phyloP scores from a whole-genome alignment of 2,888 invertebrate species.

The Saturnia pavonia region DNA sequence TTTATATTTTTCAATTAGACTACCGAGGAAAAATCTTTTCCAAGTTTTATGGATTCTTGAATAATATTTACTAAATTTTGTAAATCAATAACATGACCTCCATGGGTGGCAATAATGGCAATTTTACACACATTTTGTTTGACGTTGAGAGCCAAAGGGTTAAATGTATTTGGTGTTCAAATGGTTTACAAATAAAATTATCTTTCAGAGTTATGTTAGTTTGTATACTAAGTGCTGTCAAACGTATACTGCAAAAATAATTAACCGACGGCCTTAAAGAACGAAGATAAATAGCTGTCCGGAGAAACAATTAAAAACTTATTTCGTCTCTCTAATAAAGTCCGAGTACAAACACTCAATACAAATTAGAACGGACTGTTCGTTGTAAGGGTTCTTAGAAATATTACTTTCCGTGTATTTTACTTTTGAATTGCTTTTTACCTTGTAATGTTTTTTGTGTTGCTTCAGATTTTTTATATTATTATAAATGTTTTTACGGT shows the following conservation, averaged over 20 bases:
- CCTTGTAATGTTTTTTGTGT: neutral
- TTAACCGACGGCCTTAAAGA: neutral
- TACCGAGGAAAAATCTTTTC: too few species aligned
- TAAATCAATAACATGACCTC: too few species aligned
- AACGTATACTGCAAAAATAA: conserved; percentile 9
- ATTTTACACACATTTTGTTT: too few species aligned
- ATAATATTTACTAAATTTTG: too few species aligned
- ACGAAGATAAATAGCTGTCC: conserved; percentile 22
- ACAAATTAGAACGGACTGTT: conserved; percentile 8
- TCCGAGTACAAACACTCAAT: conserved; percentile 6
- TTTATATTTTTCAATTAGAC: too few species aligned
- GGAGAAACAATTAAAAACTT: conserved; percentile 58
- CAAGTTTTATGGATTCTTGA: too few species aligned
- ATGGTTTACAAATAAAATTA: neutral
- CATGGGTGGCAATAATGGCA: too few species aligned
- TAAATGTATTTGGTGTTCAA: neutral
- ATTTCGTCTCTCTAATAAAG: conserved; percentile 52
- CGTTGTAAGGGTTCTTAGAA: neutral
- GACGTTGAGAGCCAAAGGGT: too few species aligned
- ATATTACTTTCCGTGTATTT: neutral
- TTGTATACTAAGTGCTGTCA: neutral
- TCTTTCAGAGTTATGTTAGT: neutral
- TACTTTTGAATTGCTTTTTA: neutral
- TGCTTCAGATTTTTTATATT: neutral
- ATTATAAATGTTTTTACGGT: neutral